Percentiles rank a stretch among this genome's conserved stretches.
Conservation (phyloP, 37 sponge, comb jelly and placozoan species). For the Beroe ovata region DNA sequence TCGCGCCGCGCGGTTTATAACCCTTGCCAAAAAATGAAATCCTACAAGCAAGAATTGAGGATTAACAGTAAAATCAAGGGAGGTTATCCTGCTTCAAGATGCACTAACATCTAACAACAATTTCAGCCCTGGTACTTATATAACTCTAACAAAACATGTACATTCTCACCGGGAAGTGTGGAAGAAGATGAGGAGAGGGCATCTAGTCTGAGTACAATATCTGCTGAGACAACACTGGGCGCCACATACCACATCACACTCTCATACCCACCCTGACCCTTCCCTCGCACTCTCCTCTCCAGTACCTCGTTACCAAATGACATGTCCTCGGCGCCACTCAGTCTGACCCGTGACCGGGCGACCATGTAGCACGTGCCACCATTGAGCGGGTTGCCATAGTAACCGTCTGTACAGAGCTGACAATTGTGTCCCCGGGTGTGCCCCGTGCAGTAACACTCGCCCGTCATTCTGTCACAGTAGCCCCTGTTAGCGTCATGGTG, state of each 20-base stretch:
- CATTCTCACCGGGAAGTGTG: not conserved
- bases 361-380: constrained; percentile 33
- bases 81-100: no score
- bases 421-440: constrained; percentile 38
- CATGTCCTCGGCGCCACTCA: not conserved
- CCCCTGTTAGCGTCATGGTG: constrained; percentile 1
- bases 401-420: constrained; percentile 28
- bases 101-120: no score
- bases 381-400: constrained; percentile 16
- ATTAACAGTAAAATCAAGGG: no score
- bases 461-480: constrained; percentile 35
- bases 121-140: no score
- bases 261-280: constrained; percentile 5
- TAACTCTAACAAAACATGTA: no score
- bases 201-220: not conserved
- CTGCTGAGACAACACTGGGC: not conserved
- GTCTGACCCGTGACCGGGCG: constrained; percentile 12
- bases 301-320: constrained; percentile 11
- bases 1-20: no score
- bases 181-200: not conserved
- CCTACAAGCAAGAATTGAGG: no score
- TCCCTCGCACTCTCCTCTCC: not conserved
- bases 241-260: constrained; percentile 38
- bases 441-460: constrained; percentile 33
- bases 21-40: no score